phyloP scores from a whole-genome alignment of 2,888 invertebrate species.

The Leptothorax acervorum region DNA sequence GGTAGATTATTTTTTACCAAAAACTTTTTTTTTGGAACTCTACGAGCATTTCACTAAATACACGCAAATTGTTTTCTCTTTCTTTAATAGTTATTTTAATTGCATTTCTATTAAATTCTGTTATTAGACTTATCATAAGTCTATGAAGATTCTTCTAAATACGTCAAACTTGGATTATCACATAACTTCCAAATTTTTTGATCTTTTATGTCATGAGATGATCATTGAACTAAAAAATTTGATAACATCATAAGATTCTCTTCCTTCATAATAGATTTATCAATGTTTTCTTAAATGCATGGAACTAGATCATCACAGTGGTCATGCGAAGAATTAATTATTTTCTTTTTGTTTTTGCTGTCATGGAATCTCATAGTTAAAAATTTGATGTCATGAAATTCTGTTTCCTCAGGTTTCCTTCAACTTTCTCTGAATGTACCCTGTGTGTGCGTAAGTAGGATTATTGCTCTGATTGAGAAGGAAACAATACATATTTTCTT shows the following conservation, averaged over 20 bases:
- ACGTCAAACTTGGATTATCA: background rate
- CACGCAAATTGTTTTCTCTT: background rate
- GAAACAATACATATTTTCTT: background rate
- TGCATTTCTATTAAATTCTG: conserved; percentile 3
- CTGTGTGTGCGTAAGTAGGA: background rate
- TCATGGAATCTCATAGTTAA: background rate
- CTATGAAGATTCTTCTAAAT: conserved; percentile 11
- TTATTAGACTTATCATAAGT: background rate
- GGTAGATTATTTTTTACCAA: background rate
- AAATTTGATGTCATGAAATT: background rate
- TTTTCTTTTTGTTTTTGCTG: background rate
- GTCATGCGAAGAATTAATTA: background rate
- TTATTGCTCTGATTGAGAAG: background rate
- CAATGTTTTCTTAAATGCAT: conserved; percentile 7
- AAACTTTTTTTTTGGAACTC: background rate
- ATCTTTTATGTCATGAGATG: background rate
- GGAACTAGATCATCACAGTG: conserved; percentile 14
- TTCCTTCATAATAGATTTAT: background rate
- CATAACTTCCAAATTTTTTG: background rate
- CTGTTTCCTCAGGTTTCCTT: background rate
- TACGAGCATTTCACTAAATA: conserved; percentile 5
- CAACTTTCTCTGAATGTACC: background rate
- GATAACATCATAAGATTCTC: background rate
- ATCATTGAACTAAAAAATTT: background rate
- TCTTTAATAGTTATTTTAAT: background rate